Conservation (phyloP, 2,797 vertebrate species). For the Diceros bicornis region DNA sequence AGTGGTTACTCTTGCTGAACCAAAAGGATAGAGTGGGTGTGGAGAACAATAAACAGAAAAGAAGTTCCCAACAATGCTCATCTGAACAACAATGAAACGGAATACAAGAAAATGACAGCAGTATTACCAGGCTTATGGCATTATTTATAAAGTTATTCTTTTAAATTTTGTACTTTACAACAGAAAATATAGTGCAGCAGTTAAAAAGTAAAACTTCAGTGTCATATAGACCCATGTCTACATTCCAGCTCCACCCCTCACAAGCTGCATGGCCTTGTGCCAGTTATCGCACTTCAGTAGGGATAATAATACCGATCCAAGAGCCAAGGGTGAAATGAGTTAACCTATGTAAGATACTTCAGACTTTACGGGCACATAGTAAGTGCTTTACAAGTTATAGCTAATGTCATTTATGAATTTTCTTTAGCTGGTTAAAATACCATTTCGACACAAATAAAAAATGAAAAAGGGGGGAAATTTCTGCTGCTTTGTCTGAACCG, state of each 20-base stretch:
- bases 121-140: not conserved
- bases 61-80: not conserved
- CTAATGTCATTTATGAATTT: slow-evolving; percentile 28
- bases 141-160: slow-evolving; percentile 18
- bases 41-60: not conserved
- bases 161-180: not conserved
- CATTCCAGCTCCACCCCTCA: too few relatives aligned
- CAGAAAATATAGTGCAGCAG: not conserved
- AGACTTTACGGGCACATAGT: not conserved
- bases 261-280: not conserved
- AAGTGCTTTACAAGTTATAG: not conserved
- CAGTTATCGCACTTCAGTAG: not conserved
- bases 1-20: not conserved
- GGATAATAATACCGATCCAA: not conserved
- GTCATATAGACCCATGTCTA: not conserved
- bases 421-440: slow-evolving; percentile 13
- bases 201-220: not conserved
- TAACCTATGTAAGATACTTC: not conserved
- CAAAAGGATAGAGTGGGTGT: not conserved
- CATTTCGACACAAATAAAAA: slow-evolving; percentile 1
- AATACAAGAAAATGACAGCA: not conserved
- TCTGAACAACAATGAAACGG: not conserved
- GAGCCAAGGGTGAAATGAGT: not conserved
- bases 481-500: slow-evolving; percentile 9
- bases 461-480: not conserved